phyloP scores from a whole-genome alignment of 2,113 vertebrate genomes.

The Regulus satrapa region DNA sequence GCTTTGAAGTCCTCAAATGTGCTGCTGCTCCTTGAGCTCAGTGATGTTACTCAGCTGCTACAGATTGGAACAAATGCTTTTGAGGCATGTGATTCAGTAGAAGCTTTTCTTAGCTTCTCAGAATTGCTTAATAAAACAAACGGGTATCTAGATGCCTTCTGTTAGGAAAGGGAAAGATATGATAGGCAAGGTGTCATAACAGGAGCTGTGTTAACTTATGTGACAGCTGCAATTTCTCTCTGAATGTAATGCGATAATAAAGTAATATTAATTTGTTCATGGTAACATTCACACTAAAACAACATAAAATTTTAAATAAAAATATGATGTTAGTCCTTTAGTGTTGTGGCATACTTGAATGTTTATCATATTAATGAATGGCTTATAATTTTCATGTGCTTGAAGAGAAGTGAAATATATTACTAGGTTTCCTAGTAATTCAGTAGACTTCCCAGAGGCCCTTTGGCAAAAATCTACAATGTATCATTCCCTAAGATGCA shows the following conservation, averaged over 20 bases:
- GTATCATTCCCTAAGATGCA: accelerated
- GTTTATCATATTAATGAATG: not conserved
- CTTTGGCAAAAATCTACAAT: not conserved
- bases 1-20: not conserved
- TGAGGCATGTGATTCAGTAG: not conserved
- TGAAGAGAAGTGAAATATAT: not conserved
- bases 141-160: not conserved
- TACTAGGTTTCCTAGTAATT: not conserved
- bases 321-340: not conserved
- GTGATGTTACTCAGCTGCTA: not conserved
- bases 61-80: not conserved
- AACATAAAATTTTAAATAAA: not conserved
- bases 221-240: not conserved
- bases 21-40: not conserved
- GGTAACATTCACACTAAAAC: not conserved
- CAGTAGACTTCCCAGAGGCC: not conserved
- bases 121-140: not conserved
- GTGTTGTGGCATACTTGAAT: not conserved
- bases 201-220: not conserved
- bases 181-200: not conserved
- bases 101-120: not conserved
- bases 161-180: not conserved
- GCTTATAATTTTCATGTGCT: not conserved
- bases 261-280: not conserved
- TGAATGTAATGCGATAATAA: not conserved